Evolutionary conservation across 2,888 invertebrate species (phyloP).

Genomic region (Mamestra brassicae): DNA sequence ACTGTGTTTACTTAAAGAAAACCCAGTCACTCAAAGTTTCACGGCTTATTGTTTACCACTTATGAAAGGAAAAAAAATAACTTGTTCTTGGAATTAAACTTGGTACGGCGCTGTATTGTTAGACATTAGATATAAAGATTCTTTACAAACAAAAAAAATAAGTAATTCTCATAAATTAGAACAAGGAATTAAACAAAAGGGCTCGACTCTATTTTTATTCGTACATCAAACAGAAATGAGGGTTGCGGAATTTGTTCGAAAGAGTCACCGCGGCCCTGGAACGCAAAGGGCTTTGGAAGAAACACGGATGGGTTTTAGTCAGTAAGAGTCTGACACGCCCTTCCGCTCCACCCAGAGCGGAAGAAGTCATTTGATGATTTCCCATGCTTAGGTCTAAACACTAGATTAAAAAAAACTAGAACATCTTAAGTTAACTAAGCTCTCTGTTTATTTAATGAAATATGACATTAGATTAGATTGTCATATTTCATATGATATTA

Average conservation of each 20-base stretch:
- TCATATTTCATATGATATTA: too few relatives aligned
- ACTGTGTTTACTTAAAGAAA: background rate
- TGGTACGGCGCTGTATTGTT: background rate
- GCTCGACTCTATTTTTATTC: background rate
- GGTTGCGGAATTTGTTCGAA: too few relatives aligned
- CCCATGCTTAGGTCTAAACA: too few relatives aligned
- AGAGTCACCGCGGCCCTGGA: too few relatives aligned
- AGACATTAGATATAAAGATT: background rate
- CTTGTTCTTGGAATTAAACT: background rate
- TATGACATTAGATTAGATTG: too few relatives aligned
- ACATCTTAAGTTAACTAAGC: background rate
- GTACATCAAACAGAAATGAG: background rate
- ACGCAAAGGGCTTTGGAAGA: too few relatives aligned
- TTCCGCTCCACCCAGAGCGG: too few relatives aligned
- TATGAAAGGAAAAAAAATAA: background rate
- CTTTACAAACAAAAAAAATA: constrained; percentile 2
- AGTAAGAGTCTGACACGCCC: too few relatives aligned
- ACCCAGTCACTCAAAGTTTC: background rate
- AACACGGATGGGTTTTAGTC: too few relatives aligned
- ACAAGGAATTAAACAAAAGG: background rate
- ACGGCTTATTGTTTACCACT: background rate
- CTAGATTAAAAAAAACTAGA: background rate
- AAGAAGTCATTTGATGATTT: too few relatives aligned
- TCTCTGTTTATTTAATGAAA: too few relatives aligned
- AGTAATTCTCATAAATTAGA: background rate